Base-by-base conservation (phyloP, 2,888 invertebrate species). In the Andrena chrysosceles region DNA sequence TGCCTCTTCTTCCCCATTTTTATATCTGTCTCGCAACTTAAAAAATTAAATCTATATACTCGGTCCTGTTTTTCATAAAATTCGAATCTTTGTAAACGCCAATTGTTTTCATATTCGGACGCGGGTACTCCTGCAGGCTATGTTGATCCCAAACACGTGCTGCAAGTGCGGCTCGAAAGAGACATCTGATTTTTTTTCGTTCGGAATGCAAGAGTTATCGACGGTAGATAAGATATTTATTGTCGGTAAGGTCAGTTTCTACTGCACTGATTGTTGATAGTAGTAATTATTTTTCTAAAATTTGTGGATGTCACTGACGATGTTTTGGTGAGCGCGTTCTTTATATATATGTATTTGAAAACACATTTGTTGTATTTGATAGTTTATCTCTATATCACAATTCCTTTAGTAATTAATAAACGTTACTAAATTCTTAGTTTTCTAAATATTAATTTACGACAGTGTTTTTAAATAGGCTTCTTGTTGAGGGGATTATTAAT, bases 1-100 rank as follows among this genome's bases (percentile, higher is more conserved):
- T 95, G 96, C 16, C 96, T 95, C 93, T 96, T 96, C 93, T 96
- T 97, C 8, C 96, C 96, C 97, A 88, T 88, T 29, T 59, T 81
- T 60, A n/a, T 42, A 48, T 16, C 0, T 16, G 10, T 31, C 3
- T 7, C 2, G 1, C 0, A 42, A 6, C 3, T 31, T 26, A 31
- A n/a, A 6, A 16, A 42, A 33, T n/a, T 7, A 26, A 59, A 1
- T 10, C 3, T n/a, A 29, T 16, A n/a, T 35, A 35, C 56, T 8
- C 1, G 4, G 6, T 31, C 0, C 2, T 49, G 13, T 52, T 52
- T n/a, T 16, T 31, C 59, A 48, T 35, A n/a, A 16, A 16, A 67
- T 63, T 76, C 13, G 2, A 33, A 10, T 26, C 8, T 48, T 33
- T 7, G 0, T 20, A 20, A 60, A 31, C 6, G 26, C 4, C 26